Base-by-base conservation (phyloP, 2,113 vertebrate genomes). In the Ploceus nigricollis region DNA sequence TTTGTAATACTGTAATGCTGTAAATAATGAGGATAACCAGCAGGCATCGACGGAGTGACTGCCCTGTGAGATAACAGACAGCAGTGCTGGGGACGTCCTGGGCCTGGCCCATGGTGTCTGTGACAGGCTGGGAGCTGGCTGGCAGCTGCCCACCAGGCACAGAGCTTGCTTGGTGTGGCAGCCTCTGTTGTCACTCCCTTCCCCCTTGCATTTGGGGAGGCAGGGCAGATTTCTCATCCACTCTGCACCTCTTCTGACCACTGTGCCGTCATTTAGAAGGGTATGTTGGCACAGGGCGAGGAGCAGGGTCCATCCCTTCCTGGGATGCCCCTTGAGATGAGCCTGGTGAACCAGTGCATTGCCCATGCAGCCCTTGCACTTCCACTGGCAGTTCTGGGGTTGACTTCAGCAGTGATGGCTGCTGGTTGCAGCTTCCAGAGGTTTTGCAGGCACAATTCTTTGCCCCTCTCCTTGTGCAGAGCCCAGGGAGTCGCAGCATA, bases 251-350 rank as follows among this genome's bases (percentile, higher is more conserved):
- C 31, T 80, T 89, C 42, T 73, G 61, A 15, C 16, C 71, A 6
- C 44, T 5, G 2, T 50, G 23, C 45, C 54, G 9, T 50, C 53
- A 18, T 12, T 57, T 51, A 40, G 40, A 18, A 61, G n/a, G 22
- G 8, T 64, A 2, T 2, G 0, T 23, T 76, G 64, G 50, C 4
- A 11, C 44, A 57, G 56, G 75, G n/a, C 0, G 0, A 56, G 14
- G 22, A 24, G 10, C 66, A 64, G 40, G 13, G 11, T 66, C 44
- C 1, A 0, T 65, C 63, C n/a, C 48, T 39, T 78, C 23, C 81
- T 44, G 60, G 33, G n/a, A 10, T 78, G 27, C n/a, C 28, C n/a
- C 0, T 0, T 31, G 75, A 63, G 47, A 28, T 58, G 42, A 22
- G n/a, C 28, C 35, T 2, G 2, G 12, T 65, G 89, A 73, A 8